phyloP scores from a whole-genome alignment of 2,113 vertebrate species.

The Chionomys nivalis region DNA sequence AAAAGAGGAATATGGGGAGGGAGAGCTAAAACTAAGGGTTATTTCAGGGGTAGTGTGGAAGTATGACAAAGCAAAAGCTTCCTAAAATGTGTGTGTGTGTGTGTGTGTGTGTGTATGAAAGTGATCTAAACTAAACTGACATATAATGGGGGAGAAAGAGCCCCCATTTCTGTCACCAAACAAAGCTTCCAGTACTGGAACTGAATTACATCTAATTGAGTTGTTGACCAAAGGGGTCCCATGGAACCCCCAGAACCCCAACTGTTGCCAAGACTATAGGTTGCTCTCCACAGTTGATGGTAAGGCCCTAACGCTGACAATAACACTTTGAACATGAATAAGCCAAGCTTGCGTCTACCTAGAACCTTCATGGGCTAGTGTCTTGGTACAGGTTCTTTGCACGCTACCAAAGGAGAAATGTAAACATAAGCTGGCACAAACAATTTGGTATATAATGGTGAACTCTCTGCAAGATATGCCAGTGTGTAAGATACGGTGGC shows the following conservation, averaged over 20 bases:
- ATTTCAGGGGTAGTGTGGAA: background rate
- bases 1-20: background rate
- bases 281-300: background rate
- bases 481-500: background rate
- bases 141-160: background rate
- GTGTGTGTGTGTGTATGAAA: background rate
- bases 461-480: background rate
- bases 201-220: background rate
- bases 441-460: background rate
- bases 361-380: background rate
- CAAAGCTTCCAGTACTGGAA: background rate
- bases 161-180: background rate
- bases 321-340: background rate
- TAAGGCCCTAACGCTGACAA: background rate
- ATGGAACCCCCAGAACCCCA: background rate
- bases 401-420: background rate
- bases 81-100: background rate
- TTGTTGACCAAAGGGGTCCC: background rate
- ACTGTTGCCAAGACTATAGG: background rate
- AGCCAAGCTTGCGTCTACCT: background rate
- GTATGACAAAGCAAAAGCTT: background rate
- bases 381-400: background rate
- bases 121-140: background rate
- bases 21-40: background rate
- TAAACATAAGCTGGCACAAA: background rate